These are phyloP conservation scores for Zosterops pallidus DNA, from an alignment of 2,113 vertebrate species.

Conservation along the genomic window DNA sequence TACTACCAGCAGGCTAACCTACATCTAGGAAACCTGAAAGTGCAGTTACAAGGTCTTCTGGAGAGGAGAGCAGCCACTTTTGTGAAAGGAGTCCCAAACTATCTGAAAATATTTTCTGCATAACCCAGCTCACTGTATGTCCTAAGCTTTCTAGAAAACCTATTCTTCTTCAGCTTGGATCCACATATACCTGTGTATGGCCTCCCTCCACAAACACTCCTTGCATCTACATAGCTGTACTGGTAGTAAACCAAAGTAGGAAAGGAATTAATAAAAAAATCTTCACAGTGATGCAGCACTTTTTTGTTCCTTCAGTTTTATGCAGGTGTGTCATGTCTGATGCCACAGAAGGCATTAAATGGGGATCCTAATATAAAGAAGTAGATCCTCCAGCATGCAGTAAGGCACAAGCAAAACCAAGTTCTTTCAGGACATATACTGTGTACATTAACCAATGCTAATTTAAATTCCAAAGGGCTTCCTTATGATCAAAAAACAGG, in stretches of 20 bases:
- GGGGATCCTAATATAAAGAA: neutral
- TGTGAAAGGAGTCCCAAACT: neutral
- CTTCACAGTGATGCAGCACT: conserved; percentile 9
- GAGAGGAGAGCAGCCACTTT: neutral
- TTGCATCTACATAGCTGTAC: neutral
- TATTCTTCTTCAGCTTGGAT: neutral
- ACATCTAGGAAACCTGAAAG: neutral
- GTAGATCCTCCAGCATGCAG: neutral
- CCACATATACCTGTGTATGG: neutral
- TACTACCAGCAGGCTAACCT: neutral
- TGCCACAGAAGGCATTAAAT: conserved; percentile 4
- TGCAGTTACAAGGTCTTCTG: neutral
- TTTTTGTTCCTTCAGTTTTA: neutral
- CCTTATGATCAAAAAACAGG: neutral
- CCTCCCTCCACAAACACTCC: neutral
- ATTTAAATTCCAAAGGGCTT: neutral
- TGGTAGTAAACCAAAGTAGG: neutral
- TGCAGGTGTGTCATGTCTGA: neutral
- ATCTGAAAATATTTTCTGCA: neutral
- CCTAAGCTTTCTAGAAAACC: neutral
- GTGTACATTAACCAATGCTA: neutral
- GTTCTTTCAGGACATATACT: neutral
- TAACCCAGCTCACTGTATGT: neutral
- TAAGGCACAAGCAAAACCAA: conserved; percentile 45
- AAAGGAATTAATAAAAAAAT: neutral